Evolutionary conservation across 2,888 invertebrate species (phyloP), one percentile per base, ranked within the genome.

Genomic region (Phengaris arion): DNA sequence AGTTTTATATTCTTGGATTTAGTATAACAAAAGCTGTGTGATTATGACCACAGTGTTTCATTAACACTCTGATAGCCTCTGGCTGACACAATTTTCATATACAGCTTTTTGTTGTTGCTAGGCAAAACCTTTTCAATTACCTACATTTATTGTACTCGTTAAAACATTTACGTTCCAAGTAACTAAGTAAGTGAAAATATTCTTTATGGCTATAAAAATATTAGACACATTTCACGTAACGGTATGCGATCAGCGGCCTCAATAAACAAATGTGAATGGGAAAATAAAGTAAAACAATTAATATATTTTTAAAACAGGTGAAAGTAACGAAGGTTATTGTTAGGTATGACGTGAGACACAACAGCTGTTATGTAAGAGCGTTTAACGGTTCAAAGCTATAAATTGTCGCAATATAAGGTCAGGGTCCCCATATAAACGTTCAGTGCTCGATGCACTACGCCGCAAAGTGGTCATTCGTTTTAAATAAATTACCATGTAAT

Each of bases 401-500:
- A 94, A 93, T 92, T 91, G 90, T 90, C 86, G 85, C 89, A 86
- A 88, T 90, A 89, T 93, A 94, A 94, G 94, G 94, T 94, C 94
- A 94, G 87, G 94, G 94, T 91, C 90, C 89, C 89, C 88, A 88
- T 89, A 91, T 88, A 90, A 91, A 91, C 89, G 90, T 87, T 90
- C 89, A 88, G 86, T 84, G 87, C 89, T 89, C 90, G 87, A 92
- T 93, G 92, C 92, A 92, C 91, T 89, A 87, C 86, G 85, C 92
- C 92, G 86, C 92, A 90, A 92, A 93, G 91, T 94, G 94, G 93
- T 94, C 94, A 94, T 93, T 94, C 93, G 89, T 91, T 92, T 92
- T 90, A 93, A 92, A 94, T 94, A 94, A 93, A 94, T 94, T 93
- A 93, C 93, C 90, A 89, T 91, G 92, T 93, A 94, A 94, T 93